Evolutionary conservation across 2,113 vertebrate genomes (phyloP), one percentile per base, ranked within the genome.

Genomic region (Neogobius melanostomus): DNA sequence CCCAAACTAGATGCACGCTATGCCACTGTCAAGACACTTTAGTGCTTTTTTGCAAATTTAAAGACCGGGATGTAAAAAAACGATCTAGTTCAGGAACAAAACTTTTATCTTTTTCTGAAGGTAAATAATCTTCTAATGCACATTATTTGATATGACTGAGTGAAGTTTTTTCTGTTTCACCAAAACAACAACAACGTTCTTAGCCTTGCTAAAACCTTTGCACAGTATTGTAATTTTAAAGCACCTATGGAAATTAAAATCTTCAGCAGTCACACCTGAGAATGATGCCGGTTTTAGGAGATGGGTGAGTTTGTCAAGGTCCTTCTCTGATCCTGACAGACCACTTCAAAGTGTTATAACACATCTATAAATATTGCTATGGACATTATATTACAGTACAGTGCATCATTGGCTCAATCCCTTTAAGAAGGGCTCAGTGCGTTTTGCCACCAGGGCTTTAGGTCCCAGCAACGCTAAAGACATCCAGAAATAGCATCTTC

Each of bases 281-380:
- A 90, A 80, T 82, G 61, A 66, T 75, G 82, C 85, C 85, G 83
- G 85, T 76, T 84, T 82, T 82, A 82, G 72, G 77, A 71, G 68
- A 85, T 69, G 56, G 76, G 84, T 85, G 82, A 85, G 79, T 75
- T 75, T 65, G 66, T 78, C 17, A 57, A 45, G 66, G 70, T 77
- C 69, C 64, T 65, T 78, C 60, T 75, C 78, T 87, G 82, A 83
- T 82, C 88, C 80, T 75, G 79, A 79, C 48, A 85, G 84, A 85
- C 79, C 76, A 86, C 83, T 85, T 85, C 71, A 81, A 88, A 85
- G 77, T 82, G 84, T 89, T 88, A 87, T 81, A 89, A 90, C 90
- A 91, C 87, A 90, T 89, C 87, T 92, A 92, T 92, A 93, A 93
- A 93, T 94, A 93, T 93, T 93, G 91, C 92, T 93, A 91, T 92